Conservation (phyloP, 1,140 invertebrate genomes). For the Acyrthosiphon pisum region DNA sequence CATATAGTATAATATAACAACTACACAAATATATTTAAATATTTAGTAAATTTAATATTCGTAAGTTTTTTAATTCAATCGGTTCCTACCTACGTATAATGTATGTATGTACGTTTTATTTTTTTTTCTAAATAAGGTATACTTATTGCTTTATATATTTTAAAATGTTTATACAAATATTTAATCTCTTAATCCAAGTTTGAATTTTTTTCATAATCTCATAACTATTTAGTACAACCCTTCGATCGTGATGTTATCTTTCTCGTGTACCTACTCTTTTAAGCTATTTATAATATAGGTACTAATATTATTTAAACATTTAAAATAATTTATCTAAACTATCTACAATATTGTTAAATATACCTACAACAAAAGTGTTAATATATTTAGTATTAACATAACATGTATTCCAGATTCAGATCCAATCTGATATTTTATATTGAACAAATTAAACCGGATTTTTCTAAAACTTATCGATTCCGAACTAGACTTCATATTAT, state of each 20-base stretch:
- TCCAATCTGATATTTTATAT: background rate
- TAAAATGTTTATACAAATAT: background rate
- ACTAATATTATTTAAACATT: background rate
- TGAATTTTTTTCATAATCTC: background rate
- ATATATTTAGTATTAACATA: background rate
- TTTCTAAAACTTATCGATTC: constrained; percentile 6
- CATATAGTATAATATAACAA: too few relatives aligned
- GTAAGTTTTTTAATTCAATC: background rate
- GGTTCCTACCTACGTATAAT: too few relatives aligned
- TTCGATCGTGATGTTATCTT: background rate
- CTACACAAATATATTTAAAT: too few relatives aligned
- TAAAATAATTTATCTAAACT: constrained; percentile 14
- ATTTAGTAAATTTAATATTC: background rate
- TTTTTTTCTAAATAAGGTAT: background rate
- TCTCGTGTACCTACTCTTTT: background rate
- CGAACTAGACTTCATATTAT: background rate
- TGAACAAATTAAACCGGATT: constrained; percentile 11
- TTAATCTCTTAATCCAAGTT: constrained; percentile 5
- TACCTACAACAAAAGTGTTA: constrained; percentile 4
- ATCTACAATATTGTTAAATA: constrained; percentile 18
- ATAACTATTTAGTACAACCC: background rate
- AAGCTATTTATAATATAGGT: background rate
- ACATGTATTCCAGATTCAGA: background rate
- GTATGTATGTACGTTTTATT: background rate
- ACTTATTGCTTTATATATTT: background rate